Evolutionary conservation across 1,140 invertebrate genomes (phyloP).

Genomic region (Aphaenogaster floridana): DNA sequence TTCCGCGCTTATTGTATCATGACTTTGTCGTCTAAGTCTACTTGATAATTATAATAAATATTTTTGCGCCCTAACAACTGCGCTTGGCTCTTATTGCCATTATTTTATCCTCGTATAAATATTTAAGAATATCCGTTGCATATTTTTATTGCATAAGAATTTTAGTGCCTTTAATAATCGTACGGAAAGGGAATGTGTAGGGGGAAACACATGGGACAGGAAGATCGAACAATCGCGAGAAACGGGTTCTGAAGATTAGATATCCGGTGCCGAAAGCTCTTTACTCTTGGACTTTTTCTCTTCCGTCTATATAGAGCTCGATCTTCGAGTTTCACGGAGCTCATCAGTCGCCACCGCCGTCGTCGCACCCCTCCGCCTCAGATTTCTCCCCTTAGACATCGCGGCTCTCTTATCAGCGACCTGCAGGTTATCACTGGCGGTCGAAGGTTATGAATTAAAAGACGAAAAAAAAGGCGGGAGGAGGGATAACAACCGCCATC

Average conservation of each 20-base stretch:
- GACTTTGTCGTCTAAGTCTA: no score
- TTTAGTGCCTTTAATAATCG: neutral
- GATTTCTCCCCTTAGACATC: conserved; percentile 35
- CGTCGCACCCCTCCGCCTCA: neutral
- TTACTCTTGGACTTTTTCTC: conserved; percentile 31
- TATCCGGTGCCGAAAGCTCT: conserved; percentile 50
- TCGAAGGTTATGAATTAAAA: conserved; percentile 75
- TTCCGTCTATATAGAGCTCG: conserved; percentile 54
- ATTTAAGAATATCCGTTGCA: neutral
- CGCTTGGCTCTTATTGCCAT: no score
- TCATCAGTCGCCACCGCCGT: conserved; percentile 34
- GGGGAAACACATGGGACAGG: neutral
- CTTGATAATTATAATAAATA: no score
- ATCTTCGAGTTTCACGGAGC: conserved; percentile 68
- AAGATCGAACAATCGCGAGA: conserved; percentile 28
- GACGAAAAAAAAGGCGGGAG: conserved; percentile 46
- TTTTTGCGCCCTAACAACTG: no score
- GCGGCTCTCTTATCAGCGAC: conserved; percentile 61
- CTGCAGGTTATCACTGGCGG: conserved; percentile 70
- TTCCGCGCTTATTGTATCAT: no score
- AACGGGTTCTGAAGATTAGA: conserved; percentile 50
- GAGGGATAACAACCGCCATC: conserved; percentile 63
- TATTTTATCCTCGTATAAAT: neutral
- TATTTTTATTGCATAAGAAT: neutral
- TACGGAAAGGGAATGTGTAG: neutral